Base-by-base conservation (phyloP, 2,888 invertebrate species). In the Esperia sulphurella region DNA sequence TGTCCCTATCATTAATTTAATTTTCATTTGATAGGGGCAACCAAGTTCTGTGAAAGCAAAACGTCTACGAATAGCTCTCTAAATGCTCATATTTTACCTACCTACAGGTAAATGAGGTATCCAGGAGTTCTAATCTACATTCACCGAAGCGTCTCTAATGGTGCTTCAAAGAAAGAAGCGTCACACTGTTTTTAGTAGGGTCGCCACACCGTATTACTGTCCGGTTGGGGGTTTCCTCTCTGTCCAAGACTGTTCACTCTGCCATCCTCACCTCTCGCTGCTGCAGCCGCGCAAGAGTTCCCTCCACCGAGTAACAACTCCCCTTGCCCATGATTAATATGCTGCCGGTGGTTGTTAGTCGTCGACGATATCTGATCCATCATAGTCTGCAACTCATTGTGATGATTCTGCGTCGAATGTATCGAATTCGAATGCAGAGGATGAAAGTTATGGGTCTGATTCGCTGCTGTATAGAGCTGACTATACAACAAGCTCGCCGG, bases 401-500 rank as follows among this genome's bases (percentile, higher is more conserved):
- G 92, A 51, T 92, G 92, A 58, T 91, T 92, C 51, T 92, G 92
- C 35, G 92, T 91, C 33, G 92, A 90, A 59, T 92, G 92, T 52
- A 93, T 90, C 9, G 93, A 91, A 58, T 93, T 90, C 9, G 93
- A 91, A 71, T 94, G 94, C 43, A 94, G 83, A 3, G 92, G 91
- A 68, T 94, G 94, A 68, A 94, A 94, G 65, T 94, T 93, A 62
- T 94, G 94, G 14, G 92, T 91, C 69, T 94, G 94, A 68, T 94
- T 94, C 39, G 94, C 94, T 0, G 94, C 94, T 3, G 95, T 95
- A 63, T 96, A 96, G 14, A 96, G 79, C 71, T 96, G 96, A 7
- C 96, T 96, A 80, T 96, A 96, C 3, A 96, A 86, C 55, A 96
- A 84, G 63, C 96, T 96, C 1, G 94, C 94, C 1, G 96, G 96